Conservation (phyloP, 1,140 invertebrate genomes). For the Zaprionus vittiger region DNA sequence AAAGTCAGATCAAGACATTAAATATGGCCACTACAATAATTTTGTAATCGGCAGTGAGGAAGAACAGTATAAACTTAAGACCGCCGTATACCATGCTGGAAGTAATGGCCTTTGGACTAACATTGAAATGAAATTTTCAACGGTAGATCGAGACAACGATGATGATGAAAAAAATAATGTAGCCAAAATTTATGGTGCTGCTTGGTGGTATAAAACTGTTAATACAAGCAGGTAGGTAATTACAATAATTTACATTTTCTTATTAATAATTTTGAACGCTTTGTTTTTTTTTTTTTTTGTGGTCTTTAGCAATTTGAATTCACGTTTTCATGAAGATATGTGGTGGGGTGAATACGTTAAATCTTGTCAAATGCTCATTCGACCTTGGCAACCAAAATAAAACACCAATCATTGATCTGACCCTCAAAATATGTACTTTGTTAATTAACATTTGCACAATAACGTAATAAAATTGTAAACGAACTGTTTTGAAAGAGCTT, state of each 20-base stretch:
- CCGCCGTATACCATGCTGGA: too few relatives aligned
- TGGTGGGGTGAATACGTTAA: neutral
- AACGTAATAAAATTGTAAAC: too few relatives aligned
- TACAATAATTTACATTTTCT: neutral
- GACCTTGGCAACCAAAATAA: neutral
- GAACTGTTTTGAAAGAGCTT: too few relatives aligned
- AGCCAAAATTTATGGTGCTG: neutral
- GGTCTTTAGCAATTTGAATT: neutral
- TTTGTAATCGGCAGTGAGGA: neutral
- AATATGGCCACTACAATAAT: neutral
- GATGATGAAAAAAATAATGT: rapidly evolving
- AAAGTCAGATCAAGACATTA: neutral
- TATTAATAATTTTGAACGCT: neutral
- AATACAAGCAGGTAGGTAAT: neutral
- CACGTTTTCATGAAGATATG: neutral
- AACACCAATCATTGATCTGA: neutral
- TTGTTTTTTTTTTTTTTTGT: neutral
- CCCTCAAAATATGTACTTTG: too few relatives aligned
- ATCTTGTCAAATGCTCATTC: neutral
- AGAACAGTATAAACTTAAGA: neutral
- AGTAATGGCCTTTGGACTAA: rapidly evolving
- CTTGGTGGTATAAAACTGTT: neutral
- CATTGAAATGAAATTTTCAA: neutral
- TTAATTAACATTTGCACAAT: too few relatives aligned
- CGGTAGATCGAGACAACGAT: neutral